Evolutionary conservation across 1,140 invertebrate genomes (phyloP).

Genomic region (Solen grandis): DNA sequence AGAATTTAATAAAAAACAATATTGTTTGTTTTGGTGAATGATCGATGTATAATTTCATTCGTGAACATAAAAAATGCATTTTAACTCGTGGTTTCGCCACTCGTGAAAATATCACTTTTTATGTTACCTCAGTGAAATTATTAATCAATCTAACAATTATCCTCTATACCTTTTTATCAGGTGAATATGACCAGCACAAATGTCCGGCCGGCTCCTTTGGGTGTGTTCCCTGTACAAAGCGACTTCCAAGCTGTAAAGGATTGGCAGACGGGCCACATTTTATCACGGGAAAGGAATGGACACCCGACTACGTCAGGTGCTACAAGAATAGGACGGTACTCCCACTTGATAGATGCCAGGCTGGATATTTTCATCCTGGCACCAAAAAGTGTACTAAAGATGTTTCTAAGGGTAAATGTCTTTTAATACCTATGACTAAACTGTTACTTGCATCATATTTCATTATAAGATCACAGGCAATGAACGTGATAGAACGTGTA

Average conservation of each 20-base stretch:
- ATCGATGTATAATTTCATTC: not conserved
- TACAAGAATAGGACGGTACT: slow-evolving; percentile 49
- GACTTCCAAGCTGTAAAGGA: slow-evolving; percentile 57
- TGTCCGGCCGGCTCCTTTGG: slow-evolving; percentile 18
- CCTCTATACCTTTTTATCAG: slow-evolving; percentile 6
- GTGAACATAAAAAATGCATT: not conserved
- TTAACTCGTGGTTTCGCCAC: not conserved
- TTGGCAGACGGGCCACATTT: slow-evolving; percentile 49
- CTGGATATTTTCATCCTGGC: slow-evolving; percentile 34
- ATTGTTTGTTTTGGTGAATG: not conserved
- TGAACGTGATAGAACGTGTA: too few species aligned
- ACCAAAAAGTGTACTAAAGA: slow-evolving; percentile 27
- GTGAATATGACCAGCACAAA: slow-evolving; percentile 59
- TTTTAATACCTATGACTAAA: too few species aligned
- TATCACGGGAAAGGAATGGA: slow-evolving; percentile 22
- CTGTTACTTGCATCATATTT: too few species aligned
- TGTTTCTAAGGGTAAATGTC: slow-evolving; percentile 24
- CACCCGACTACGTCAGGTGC: slow-evolving; percentile 45
- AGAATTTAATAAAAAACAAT: not conserved
- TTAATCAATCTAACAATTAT: not conserved
- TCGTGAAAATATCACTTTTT: too few species aligned
- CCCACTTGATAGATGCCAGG: not conserved
- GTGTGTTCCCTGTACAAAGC: slow-evolving; percentile 53
- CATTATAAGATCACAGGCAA: too few species aligned
- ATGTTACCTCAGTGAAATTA: not conserved